These are phyloP conservation scores for Spea hammondii DNA, from an alignment of 2,797 vertebrate species.

Conservation along the genomic window DNA sequence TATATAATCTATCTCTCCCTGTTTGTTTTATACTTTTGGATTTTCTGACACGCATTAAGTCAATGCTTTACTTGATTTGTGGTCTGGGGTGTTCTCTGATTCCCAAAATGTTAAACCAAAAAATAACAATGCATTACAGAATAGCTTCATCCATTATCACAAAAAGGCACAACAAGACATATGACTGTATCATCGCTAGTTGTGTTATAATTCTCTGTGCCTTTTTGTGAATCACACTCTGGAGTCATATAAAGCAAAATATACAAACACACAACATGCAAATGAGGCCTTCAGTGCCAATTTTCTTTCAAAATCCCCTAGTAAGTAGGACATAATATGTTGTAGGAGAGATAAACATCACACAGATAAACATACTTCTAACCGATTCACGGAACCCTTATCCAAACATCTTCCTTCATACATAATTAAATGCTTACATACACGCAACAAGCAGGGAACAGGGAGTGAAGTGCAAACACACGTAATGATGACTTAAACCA, in stretches of 20 bases:
- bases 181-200: conserved; percentile 1
- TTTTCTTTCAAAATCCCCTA: background rate
- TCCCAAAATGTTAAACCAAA: background rate
- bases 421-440: conserved; percentile 42
- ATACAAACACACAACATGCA: background rate
- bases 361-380: conserved; percentile 20
- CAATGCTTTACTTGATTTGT: background rate
- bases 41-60: too few relatives aligned
- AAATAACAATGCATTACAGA: background rate
- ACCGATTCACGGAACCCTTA: conserved; percentile 19
- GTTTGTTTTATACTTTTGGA: too few relatives aligned
- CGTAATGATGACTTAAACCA: conserved; percentile 3
- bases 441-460: conserved; percentile 11
- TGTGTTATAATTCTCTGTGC: background rate
- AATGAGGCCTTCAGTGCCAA: background rate
- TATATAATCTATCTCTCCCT: too few relatives aligned
- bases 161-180: background rate
- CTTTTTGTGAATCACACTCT: conserved; percentile 8
- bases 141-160: background rate
- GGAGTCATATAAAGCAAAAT: conserved; percentile 4
- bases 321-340: conserved; percentile 14
- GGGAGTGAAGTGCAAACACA: conserved; percentile 21
- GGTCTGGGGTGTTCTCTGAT: background rate
- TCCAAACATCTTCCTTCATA: conserved; percentile 28
- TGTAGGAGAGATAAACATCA: background rate